A percentile compares a stretch with the other conserved stretches of the same genome.
Evolutionary conservation across 2,888 invertebrate species (phyloP).

Genomic region (Patella caerulea): DNA sequence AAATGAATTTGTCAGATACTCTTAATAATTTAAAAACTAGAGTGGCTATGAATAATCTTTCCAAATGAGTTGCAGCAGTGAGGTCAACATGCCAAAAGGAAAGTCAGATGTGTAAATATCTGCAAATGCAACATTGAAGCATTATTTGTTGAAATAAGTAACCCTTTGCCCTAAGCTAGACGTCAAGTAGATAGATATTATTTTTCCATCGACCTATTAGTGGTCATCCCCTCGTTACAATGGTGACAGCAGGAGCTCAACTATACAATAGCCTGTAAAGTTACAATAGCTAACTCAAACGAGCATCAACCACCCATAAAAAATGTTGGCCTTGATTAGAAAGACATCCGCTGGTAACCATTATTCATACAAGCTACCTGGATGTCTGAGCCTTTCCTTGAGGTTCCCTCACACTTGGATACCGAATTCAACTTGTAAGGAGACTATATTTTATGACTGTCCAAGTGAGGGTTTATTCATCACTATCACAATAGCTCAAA

Average conservation of each 20-base stretch:
- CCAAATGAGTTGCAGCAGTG: too few species aligned
- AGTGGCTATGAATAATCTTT: too few species aligned
- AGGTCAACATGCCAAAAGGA: too few species aligned
- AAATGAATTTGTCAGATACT: too few species aligned
- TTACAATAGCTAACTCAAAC: constrained; percentile 10
- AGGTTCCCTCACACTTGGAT: constrained; percentile 9
- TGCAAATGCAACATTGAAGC: too few species aligned
- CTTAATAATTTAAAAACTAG: too few species aligned
- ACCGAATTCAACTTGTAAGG: constrained; percentile 4
- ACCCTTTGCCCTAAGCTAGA: constrained; percentile 5
- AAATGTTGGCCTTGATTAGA: neutral
- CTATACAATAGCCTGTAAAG: neutral
- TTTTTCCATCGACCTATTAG: constrained; percentile 5
- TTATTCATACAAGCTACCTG: neutral
- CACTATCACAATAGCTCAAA: neutral
- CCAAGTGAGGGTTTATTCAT: constrained; percentile 5
- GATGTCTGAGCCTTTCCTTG: neutral
- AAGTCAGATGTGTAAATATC: too few species aligned
- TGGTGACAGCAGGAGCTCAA: constrained; percentile 1
- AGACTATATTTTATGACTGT: neutral
- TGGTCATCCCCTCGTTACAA: constrained; percentile 2
- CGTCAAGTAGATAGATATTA: neutral
- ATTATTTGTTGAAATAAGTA: neutral
- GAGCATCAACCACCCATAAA: constrained; percentile 13
- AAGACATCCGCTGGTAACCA: neutral